Base-by-base conservation (phyloP, 2,797 vertebrate genomes). In the Cossypha heuglini region DNA sequence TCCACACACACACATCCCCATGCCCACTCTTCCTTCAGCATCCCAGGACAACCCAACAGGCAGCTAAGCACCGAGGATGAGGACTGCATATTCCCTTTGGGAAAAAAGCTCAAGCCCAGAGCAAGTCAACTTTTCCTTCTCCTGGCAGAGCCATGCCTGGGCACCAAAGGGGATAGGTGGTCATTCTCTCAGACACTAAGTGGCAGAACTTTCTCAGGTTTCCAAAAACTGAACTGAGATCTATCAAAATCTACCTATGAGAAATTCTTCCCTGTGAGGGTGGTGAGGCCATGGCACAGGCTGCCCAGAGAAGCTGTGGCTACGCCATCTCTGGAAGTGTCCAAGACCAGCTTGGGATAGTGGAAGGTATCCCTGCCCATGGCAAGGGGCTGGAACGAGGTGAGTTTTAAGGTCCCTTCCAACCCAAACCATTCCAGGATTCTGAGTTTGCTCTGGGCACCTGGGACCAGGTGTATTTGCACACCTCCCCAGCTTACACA, bases 401-500 rank as follows among this genome's bases (percentile, higher is more conserved):
- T 33, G 17, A 59, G 2, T 8, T 73, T 46, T 40, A 59, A 73
- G 16, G 20, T 13, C 17, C 33, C 7, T 26, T 46, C 61, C 61
- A 73, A 40, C 3, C 1, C 68, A 74, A 63, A 63, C 28, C 37
- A 49, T 62, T 37, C 25, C 15, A 62, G 25, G 13, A 63, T 21
- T 63, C 37, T 29, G 57, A 13, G 7, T 43, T 18, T 40, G 64
- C 28, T 57, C 33, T 63, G 51, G 37, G 37, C 13, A 48, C 24
- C 17, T 0, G 0, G 40, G 48, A 62, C 33, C 1, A 3, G 18
- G 29, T 24, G 8, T 46, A 58, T 42, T 21, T 72, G 46, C 42
- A 73, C 43, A 66, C 11, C 18, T 45, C 8, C 22, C 4, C 16
- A 40, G 3, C 13, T 51, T 19, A 37, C 0, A 5, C 0, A 59